Evolutionary conservation across 2,888 invertebrate species (phyloP).

Genomic region (Plagodis pulveraria): DNA sequence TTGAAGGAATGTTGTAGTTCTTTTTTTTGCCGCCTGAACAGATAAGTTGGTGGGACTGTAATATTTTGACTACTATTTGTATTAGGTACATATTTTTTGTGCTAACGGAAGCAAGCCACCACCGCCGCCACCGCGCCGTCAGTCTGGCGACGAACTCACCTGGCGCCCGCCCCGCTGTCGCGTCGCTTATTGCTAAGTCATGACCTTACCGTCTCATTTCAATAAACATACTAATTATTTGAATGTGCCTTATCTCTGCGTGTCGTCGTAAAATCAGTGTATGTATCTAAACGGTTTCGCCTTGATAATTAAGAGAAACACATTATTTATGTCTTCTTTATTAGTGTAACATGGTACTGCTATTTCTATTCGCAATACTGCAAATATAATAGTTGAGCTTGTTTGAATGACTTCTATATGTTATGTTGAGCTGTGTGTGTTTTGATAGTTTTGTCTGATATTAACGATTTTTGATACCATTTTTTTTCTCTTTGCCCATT

Average conservation of each 20-base stretch:
- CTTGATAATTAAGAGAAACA: slow-evolving; percentile 43
- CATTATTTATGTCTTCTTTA: slow-evolving; percentile 46
- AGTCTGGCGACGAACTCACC: neutral
- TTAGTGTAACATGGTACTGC: slow-evolving; percentile 32
- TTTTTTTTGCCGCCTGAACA: no score
- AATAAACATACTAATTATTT: slow-evolving; percentile 42
- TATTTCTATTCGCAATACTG: slow-evolving; percentile 33
- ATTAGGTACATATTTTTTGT: no score
- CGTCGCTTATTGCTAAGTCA: slow-evolving; percentile 13
- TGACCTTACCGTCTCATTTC: slow-evolving; percentile 38
- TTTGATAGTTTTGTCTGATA: no score
- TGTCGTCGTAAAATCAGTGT: slow-evolving; percentile 35
- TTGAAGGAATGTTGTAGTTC: no score
- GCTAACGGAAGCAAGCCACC: neutral
- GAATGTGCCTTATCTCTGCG: slow-evolving; percentile 29
- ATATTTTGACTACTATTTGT: no score
- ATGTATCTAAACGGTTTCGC: slow-evolving; percentile 38
- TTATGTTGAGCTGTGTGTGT: neutral
- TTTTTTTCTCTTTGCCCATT: no score
- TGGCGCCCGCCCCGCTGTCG: slow-evolving; percentile 19
- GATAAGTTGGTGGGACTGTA: no score
- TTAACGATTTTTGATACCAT: no score
- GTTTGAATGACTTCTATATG: neutral
- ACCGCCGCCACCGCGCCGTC: neutral
- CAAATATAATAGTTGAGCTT: slow-evolving; percentile 5